Evolutionary conservation across 1,140 invertebrate species (phyloP).

Genomic region (Platyscapa corneri): DNA sequence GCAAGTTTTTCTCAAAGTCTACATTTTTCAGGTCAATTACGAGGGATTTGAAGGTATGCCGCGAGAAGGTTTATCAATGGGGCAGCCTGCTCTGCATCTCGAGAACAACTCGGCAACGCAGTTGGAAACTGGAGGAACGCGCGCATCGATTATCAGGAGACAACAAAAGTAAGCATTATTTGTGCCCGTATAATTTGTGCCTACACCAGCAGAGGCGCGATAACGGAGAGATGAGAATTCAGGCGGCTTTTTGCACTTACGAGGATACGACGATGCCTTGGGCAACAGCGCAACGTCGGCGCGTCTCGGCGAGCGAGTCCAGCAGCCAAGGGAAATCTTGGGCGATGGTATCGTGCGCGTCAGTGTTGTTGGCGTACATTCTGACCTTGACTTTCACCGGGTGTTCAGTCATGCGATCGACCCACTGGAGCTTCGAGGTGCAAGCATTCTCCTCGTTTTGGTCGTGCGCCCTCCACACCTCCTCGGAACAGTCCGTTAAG

Average conservation of each 20-base stretch:
- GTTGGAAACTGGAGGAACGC: not conserved
- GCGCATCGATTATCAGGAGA: not conserved
- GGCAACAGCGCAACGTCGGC: not conserved
- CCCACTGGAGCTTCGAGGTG: not conserved
- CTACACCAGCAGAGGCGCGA: too few species aligned
- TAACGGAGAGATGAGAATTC: not conserved
- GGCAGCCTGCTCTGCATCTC: too few species aligned
- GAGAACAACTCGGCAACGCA: too few species aligned
- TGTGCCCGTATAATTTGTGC: not conserved
- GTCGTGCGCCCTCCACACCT: conserved; percentile 28
- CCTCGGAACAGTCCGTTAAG: conserved; percentile 65
- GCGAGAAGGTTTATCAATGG: too few species aligned
- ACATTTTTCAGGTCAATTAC: too few species aligned
- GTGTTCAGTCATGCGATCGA: not conserved
- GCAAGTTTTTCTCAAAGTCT: too few species aligned
- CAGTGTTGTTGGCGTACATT: conserved; percentile 20
- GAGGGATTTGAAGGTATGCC: too few species aligned
- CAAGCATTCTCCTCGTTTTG: conserved; percentile 29
- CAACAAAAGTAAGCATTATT: conserved; percentile 5
- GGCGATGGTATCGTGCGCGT: not conserved
- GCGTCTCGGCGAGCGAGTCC: not conserved
- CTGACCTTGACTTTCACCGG: conserved; percentile 20
- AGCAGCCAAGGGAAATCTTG: conserved; percentile 35
- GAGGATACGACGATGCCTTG: not conserved
- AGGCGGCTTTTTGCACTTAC: not conserved